Evolutionary conservation across 2,113 vertebrate species (phyloP).

Genomic region (Tragelaphus strepsiceros): DNA sequence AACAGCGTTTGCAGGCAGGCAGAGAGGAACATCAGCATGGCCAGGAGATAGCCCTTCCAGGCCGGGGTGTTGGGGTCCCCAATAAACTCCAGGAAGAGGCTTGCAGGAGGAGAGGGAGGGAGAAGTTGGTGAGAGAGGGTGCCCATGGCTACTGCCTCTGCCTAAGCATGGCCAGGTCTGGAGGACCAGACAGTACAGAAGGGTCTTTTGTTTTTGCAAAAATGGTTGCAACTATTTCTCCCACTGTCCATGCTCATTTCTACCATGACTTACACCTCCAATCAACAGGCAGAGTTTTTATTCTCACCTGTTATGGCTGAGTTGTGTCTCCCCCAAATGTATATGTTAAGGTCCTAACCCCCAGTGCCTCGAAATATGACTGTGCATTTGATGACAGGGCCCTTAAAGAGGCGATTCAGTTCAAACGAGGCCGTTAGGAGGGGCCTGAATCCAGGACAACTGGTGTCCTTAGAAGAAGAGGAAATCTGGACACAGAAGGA

Average conservation of each 20-base stretch:
- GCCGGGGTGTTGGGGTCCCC: constrained; percentile 78
- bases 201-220: too few relatives aligned
- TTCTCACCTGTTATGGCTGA: neutral
- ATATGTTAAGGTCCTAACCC: neutral
- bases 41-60: constrained; percentile 92
- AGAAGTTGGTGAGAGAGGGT: neutral
- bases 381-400: neutral
- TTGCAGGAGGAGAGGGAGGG: constrained; percentile 61
- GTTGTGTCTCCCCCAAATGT: neutral
- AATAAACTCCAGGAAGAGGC: constrained; percentile 90
- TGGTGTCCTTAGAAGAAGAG: neutral
- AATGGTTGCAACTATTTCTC: rapidly evolving
- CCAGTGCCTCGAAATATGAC: neutral
- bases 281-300: neutral
- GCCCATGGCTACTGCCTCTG: rapidly evolving
- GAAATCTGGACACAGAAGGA: neutral
- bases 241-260: neutral
- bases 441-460: neutral
- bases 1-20: constrained; percentile 92
- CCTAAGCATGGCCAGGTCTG: neutral
- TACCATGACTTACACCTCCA: rapidly evolving
- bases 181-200: rapidly evolving
- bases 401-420: neutral
- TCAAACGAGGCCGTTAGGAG: rapidly evolving
- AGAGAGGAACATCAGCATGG: constrained; percentile 85